phyloP scores from a whole-genome alignment of 2,797 vertebrate genomes.

The Sebastes iracundus region DNA sequence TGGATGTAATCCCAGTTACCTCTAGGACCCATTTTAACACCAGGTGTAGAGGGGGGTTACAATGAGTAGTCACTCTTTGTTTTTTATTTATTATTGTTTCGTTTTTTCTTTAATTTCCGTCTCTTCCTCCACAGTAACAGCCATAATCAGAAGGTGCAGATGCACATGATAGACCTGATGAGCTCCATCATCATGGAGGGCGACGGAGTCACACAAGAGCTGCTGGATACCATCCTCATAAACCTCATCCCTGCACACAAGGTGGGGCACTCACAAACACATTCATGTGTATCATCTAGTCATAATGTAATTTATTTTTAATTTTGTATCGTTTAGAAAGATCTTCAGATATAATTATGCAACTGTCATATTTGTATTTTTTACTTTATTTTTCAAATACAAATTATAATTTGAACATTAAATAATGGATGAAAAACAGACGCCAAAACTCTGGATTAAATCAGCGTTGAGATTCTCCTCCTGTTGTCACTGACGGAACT shows the following conservation, averaged over 20 bases:
- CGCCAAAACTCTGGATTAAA: not conserved
- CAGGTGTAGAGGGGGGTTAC: not conserved
- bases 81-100: not conserved
- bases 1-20: not conserved
- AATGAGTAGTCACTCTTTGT: not conserved
- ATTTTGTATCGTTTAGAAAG: not conserved
- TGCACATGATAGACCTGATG: constrained; percentile 99
- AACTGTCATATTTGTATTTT: not conserved
- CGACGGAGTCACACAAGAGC: constrained; percentile 98
- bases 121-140: constrained; percentile 87
- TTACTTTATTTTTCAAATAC: not conserved
- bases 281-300: not conserved
- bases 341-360: not conserved
- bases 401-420: not conserved
- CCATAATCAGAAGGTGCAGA: constrained; percentile 99
- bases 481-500: too few relatives aligned
- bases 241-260: constrained; percentile 99
- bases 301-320: not conserved
- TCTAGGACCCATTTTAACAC: not conserved
- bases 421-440: not conserved
- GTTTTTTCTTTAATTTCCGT: not conserved
- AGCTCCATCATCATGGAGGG: constrained; percentile 99
- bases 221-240: constrained; percentile 98
- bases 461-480: too few relatives aligned
- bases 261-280: constrained; percentile 71